phyloP scores from a whole-genome alignment of 2,113 vertebrate species.

The Anas platyrhynchos region DNA sequence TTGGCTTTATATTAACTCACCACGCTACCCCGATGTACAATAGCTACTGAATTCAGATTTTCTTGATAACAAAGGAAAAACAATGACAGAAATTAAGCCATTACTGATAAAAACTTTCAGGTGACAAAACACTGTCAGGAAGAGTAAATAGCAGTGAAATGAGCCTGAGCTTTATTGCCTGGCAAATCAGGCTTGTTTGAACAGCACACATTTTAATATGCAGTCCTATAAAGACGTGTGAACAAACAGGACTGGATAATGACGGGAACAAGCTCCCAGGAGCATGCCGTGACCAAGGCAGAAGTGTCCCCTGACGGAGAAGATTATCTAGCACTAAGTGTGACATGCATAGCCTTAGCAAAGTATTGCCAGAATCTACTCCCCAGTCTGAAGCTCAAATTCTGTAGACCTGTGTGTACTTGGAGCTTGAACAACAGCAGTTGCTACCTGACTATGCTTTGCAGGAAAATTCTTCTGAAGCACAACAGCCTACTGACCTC shows the following conservation, averaged over 20 bases:
- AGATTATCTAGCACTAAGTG: background rate
- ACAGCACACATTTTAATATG: background rate
- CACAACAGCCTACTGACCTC: background rate
- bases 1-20: background rate
- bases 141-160: background rate
- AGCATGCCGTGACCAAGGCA: background rate
- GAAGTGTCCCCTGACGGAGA: background rate
- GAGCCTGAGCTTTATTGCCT: background rate
- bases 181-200: background rate
- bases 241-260: background rate
- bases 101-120: background rate
- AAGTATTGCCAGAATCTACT: background rate
- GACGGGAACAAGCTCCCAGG: background rate
- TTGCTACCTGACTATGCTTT: background rate
- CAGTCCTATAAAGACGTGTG: background rate
- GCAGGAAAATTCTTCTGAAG: background rate
- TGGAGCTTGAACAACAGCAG: background rate
- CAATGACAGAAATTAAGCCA: background rate
- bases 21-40: background rate
- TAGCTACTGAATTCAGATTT: background rate
- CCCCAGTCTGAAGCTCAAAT: background rate
- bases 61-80: background rate
- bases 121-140: background rate
- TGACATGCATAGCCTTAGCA: rapidly evolving
- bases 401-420: background rate